Percentiles rank a stretch among this genome's conserved stretches.
Evolutionary conservation across 2,888 invertebrate genomes (phyloP).

Genomic region (Metellina segmentata): DNA sequence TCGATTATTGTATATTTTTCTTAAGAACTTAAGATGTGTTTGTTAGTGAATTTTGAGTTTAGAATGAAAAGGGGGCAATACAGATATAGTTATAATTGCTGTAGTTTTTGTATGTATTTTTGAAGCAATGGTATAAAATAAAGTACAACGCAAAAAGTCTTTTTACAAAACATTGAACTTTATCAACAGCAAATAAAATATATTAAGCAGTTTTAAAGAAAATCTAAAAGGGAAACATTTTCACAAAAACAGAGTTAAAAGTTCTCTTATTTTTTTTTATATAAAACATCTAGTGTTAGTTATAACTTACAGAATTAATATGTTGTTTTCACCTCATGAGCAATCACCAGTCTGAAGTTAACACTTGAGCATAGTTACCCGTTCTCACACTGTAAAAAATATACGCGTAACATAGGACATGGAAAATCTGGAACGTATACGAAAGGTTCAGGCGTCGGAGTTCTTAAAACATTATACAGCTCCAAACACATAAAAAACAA

Average conservation of each 20-base stretch:
- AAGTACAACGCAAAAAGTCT: neutral
- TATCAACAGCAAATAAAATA: slow-evolving; percentile 68
- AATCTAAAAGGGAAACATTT: slow-evolving; percentile 17
- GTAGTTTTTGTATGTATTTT: too few relatives aligned
- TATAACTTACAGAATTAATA: slow-evolving; percentile 30
- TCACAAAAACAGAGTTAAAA: slow-evolving; percentile 31
- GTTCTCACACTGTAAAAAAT: slow-evolving; percentile 48
- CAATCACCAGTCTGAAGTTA: slow-evolving; percentile 61
- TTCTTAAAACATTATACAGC: neutral
- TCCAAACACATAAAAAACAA: neutral
- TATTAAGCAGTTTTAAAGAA: slow-evolving; percentile 53
- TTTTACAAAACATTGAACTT: slow-evolving; percentile 51
- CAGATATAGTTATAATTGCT: too few relatives aligned
- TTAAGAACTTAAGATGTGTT: too few relatives aligned
- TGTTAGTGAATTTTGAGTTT: too few relatives aligned
- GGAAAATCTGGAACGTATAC: neutral
- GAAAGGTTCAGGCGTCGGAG: neutral
- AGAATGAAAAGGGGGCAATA: too few relatives aligned
- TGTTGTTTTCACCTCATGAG: slow-evolving; percentile 25
- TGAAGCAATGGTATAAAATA: neutral
- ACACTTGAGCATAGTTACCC: slow-evolving; percentile 71
- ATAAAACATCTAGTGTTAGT: slow-evolving; percentile 51
- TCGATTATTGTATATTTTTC: too few relatives aligned
- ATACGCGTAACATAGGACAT: neutral
- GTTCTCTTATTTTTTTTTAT: slow-evolving; percentile 33